Evolutionary conservation across 2,888 invertebrate species (phyloP), one percentile per base, ranked within the genome.

Genomic region (Galeruca laticollis): DNA sequence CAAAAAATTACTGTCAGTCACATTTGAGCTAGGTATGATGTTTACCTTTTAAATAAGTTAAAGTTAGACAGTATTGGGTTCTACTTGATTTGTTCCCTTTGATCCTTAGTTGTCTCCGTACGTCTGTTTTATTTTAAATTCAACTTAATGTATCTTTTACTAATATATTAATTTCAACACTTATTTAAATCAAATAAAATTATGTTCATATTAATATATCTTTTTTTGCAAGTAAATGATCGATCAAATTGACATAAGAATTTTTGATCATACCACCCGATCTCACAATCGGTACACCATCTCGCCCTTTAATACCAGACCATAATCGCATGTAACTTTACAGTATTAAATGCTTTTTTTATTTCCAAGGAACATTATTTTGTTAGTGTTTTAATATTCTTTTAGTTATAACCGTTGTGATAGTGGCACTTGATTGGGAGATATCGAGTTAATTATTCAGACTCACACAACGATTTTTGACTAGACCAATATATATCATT

Each of bases 271-370:
- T 79, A 82, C 78, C 78, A 82, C 81, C 81, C 80, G 79, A 82
- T 83, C 83, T 83, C 82, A 80, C 82, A 84, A 81, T 79, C 82
- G 81, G 79, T 80, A 79, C 81, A 79, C 78, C 79, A 82, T 83
- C 84, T 85, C 82, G 78, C 85, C 85, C 85, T 85, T 84, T 84
- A 85, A 85, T 85, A 86, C 85, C 85, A 85, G 81, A 81, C 79
- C 79, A 72, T 78, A n/a, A 73, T 76, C 77, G 77, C 66, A 78
- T 79, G 75, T 75, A 78, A 81, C 65, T 74, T 76, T 75, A 67
- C 68, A 73, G 73, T 77, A 75, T 84, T 86, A 84, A 85, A 86
- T 85, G 86, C 86, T 86, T 57, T 57, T 37, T 26, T 26, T 26
- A 5, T 86, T 85, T 85, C 85, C 31, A 68, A 87, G 87, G 86